Conservation (phyloP, 2,888 invertebrate genomes). For the Tipula unca region DNA sequence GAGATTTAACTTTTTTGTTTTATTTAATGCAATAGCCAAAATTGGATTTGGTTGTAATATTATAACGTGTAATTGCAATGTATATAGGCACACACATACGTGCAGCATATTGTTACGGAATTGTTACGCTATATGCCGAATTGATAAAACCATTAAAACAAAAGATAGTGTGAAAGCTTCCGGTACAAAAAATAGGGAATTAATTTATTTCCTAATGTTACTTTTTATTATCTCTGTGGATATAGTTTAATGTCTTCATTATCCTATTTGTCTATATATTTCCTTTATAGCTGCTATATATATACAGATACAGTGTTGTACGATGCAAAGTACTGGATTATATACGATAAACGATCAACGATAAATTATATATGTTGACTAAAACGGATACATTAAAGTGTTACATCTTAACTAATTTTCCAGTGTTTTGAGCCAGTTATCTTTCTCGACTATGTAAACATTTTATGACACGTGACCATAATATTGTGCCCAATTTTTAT, state of each 20-base stretch:
- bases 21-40: neutral
- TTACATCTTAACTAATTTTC: neutral
- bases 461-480: too few relatives aligned
- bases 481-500: too few relatives aligned
- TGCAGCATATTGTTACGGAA: neutral
- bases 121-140: neutral
- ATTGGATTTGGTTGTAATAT: neutral
- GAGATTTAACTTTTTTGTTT: neutral
- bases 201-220: neutral
- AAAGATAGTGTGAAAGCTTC: neutral
- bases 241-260: neutral
- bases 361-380: constrained; percentile 1
- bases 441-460: neutral
- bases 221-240: neutral
- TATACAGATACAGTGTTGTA: neutral
- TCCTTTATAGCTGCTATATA: neutral
- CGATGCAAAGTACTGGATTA: neutral
- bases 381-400: neutral
- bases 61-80: too few relatives aligned
- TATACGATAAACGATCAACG: neutral
- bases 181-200: neutral
- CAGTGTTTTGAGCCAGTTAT: neutral
- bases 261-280: neutral
- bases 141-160: neutral
- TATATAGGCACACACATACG: neutral